phyloP scores from a whole-genome alignment of 2,888 invertebrate genomes.

The Elegia similella region DNA sequence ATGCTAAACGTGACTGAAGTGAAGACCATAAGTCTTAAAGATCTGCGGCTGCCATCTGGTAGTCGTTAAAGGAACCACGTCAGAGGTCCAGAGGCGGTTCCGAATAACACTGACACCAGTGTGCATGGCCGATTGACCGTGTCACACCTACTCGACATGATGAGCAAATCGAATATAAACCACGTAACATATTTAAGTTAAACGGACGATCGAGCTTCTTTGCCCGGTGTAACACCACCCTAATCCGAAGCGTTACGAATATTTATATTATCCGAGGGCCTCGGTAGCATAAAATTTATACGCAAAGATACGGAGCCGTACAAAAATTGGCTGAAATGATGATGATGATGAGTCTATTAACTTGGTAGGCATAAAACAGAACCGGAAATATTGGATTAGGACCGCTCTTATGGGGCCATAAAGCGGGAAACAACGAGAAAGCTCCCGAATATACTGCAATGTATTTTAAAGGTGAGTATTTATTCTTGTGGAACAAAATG shows the following conservation, averaged over 20 bases:
- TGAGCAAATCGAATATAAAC: too few species aligned
- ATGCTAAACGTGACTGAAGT: too few species aligned
- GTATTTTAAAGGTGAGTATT: conserved; percentile 3
- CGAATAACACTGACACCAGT: too few species aligned
- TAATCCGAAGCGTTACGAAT: background rate
- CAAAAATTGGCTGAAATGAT: conserved; percentile 17
- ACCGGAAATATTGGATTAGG: conserved; percentile 16
- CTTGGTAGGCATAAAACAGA: conserved; percentile 14
- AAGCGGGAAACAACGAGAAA: conserved; percentile 6
- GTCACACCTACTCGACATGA: too few species aligned
- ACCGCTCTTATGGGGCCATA: conserved; percentile 14
- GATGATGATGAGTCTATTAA: conserved; percentile 18
- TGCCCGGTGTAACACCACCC: background rate
- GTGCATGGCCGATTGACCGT: too few species aligned
- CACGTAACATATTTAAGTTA: too few species aligned
- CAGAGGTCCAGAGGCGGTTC: too few species aligned
- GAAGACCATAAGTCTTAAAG: too few species aligned
- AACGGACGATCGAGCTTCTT: background rate
- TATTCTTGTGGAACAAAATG: background rate
- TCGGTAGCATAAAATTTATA: conserved; percentile 5
- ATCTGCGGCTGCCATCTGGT: too few species aligned
- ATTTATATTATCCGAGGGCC: conserved; percentile 5
- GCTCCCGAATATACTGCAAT: background rate
- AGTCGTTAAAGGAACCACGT: too few species aligned
- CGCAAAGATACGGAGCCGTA: background rate